Conservation (phyloP, 2,113 vertebrate species). For the Tor tambroides region DNA sequence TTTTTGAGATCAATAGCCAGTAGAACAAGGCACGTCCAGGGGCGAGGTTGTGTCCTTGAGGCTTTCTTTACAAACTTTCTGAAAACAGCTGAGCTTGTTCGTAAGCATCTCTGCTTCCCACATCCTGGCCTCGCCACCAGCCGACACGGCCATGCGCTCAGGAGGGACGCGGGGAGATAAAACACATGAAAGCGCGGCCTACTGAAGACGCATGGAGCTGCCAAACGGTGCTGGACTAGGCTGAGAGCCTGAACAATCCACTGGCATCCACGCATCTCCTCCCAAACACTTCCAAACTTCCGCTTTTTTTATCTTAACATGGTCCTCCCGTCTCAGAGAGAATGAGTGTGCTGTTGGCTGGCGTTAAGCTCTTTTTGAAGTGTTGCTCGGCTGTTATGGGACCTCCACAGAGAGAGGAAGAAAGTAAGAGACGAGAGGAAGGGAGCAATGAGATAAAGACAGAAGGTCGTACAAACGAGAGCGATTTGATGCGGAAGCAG, state of each 20-base stretch:
- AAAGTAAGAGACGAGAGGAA: not conserved
- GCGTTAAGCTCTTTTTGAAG: slow-evolving; percentile 27
- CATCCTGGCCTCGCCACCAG: not conserved
- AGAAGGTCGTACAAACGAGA: not conserved
- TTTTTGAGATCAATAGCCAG: slow-evolving; percentile 27
- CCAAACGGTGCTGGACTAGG: slow-evolving; percentile 3
- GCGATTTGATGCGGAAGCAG: not conserved
- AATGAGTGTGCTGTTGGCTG: not conserved
- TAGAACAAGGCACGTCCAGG: not conserved
- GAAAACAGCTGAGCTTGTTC: slow-evolving; percentile 27
- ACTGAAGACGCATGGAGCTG: not conserved
- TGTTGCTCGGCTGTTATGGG: slow-evolving; percentile 17
- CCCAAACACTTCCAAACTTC: slow-evolving; percentile 14
- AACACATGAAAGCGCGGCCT: not conserved
- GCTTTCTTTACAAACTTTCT: slow-evolving; percentile 15
- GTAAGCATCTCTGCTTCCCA: not conserved
- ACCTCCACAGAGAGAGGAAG: not conserved
- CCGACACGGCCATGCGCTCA: not conserved
- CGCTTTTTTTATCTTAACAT: not conserved
- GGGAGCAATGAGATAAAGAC: not conserved
- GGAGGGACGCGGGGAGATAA: not conserved
- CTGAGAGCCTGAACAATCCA: slow-evolving; percentile 8
- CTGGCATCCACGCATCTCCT: not conserved
- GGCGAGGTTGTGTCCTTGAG: slow-evolving; percentile 1
- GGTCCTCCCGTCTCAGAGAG: not conserved